Base-by-base conservation (phyloP, 2,888 invertebrate species). In the Drosophila setosimentum region DNA sequence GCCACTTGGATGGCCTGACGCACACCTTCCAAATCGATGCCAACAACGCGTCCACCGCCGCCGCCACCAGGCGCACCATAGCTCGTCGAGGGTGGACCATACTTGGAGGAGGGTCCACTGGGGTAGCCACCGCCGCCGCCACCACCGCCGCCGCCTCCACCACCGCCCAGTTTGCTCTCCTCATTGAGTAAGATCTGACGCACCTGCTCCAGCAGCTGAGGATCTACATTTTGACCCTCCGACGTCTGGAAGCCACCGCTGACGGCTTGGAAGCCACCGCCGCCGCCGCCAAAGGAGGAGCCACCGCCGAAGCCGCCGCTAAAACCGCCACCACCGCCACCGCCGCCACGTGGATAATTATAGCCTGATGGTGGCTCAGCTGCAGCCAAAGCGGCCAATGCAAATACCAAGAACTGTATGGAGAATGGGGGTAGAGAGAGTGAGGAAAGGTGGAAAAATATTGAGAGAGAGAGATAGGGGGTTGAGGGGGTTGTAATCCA, bases 1-100 rank as follows among this genome's bases (percentile, higher is more conserved):
- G 97, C 97, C 77, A 97, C 97, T 93, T 97, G 97, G 93, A 97
- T 96, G 85, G 97, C 97, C 90, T 97, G 97, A 90, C 96, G 96
- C 91, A 97, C 96, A 77, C 96, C 97, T 89, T 97, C 97, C 78
- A 97, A 95, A 93, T 97, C 96, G 93, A 97, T 96, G 81, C 97
- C 97, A 82, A 97, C 96, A 65, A 97, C 97, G 70, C 93, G 92
- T 35, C 93, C 92, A 29, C 92, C 92, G 30, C 85, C 86, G 32
- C 93, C 91, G 32, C 92, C 92, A 42, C 83, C 50, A 68, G 96
- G 96, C 64, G 94, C 95, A 68, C 96, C 95, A 92, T 96, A 96
- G 87, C 94, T 94, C 69, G 95, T 94, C 48, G 96, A 95, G 60
- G 95, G 95, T 80, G 95, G 93, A 27, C 94, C 94, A 90, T 94